Evolutionary conservation across 2,113 vertebrate species (phyloP), one percentile per base, ranked within the genome.

Genomic region (Galbula dea): DNA sequence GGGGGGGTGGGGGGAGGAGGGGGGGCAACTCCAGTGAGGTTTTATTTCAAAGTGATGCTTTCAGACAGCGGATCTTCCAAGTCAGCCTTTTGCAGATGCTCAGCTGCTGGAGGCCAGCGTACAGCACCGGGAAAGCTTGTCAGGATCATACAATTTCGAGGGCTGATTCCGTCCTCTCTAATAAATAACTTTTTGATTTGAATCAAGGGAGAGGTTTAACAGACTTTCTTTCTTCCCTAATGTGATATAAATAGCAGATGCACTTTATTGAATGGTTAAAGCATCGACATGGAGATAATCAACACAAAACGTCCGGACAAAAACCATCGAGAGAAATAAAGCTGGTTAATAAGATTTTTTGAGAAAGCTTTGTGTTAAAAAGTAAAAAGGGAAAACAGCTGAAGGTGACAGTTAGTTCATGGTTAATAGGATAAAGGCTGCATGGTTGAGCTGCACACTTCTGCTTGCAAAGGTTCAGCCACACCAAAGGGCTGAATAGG

Each of bases 351-450:
- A 98, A 98, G 98, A 98, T 98, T 98, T 98, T n/a, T 98, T 97
- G 97, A 97, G 98, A 97, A 98, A 98, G 98, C 98, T 98, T 98
- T 99, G 98, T 98, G 98, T 97, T 97, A 96, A 97, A 96, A 98
- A 98, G 98, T 97, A 97, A 97, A 98, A 97, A 97, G 97, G 97
- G 97, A 98, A 98, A 98, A 98, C 99, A 99, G 99, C 99, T 99
- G 99, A 99, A 98, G 98, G 98, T 99, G 99, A 98, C 99, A 98
- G 98, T 98, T 98, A 99, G 98, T 99, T 99, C 98, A 99, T 98
- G 98, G 98, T 99, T 99, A 99, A 99, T 99, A 98, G 98, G 98
- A 99, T 99, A 98, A 99, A 97, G 97, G 94, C 96, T 77, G 97
- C 98, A 97, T 97, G 98, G 97, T 96, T 95, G 94, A 95, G 97